These are phyloP conservation scores for Rhingia campestris DNA, from an alignment of 2,888 invertebrate genomes.

Conservation along the genomic window DNA sequence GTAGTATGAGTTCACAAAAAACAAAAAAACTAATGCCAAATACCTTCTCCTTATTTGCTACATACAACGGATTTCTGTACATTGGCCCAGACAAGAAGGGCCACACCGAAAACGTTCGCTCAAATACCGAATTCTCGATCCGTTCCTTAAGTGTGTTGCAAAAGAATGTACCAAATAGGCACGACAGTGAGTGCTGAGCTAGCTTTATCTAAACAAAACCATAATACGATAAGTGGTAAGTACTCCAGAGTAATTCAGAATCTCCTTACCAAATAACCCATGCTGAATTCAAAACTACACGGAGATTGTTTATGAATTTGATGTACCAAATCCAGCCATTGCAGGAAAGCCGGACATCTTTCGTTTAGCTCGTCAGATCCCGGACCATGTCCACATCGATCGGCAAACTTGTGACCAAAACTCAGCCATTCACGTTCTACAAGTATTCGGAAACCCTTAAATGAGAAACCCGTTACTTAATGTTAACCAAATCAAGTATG, in stretches of 20 bases:
- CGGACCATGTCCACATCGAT: conserved; percentile 93
- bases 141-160: conserved; percentile 93
- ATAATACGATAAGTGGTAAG: not conserved
- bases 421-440: conserved; percentile 98
- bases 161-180: conserved; percentile 98
- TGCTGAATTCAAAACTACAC: conserved; percentile 97
- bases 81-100: conserved; percentile 90
- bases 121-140: conserved; percentile 85
- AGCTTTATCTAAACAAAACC: conserved; percentile 90
- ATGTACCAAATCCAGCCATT: conserved; percentile 98
- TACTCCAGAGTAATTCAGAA: not conserved
- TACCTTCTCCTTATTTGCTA: conserved; percentile 83
- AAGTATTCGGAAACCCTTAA: conserved; percentile 94
- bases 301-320: conserved; percentile 95
- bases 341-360: conserved; percentile 97
- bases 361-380: conserved; percentile 95
- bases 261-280: conserved; percentile 91
- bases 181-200: conserved; percentile 97
- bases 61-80: conserved; percentile 94
- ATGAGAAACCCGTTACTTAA: not conserved
- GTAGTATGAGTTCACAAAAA: too few relatives aligned
- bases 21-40: not conserved
- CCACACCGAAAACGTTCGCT: conserved; percentile 93
- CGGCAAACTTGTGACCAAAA: conserved; percentile 99
- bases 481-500: conserved; percentile 9